A percentile compares a stretch with the other conserved stretches of the same genome.
These are phyloP conservation scores for Antheraea yamamai DNA, from an alignment of 2,888 invertebrate species.

Conservation along the genomic window DNA sequence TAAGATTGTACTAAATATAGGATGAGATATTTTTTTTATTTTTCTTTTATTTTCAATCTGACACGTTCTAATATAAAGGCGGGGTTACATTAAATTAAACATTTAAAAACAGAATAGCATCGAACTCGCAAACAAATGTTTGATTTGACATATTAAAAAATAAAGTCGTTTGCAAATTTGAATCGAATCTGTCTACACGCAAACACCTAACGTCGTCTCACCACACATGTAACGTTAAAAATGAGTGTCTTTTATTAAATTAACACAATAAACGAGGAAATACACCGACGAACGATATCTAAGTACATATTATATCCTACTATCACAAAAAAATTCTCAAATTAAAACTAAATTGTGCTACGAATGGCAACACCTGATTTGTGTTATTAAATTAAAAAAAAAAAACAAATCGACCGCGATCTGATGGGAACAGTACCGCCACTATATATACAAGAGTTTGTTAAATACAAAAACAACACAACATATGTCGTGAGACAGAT, in stretches of 20 bases:
- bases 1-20: constrained; percentile 41
- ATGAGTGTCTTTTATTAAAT: constrained; percentile 60
- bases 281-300: constrained; percentile 52
- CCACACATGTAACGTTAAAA: constrained; percentile 79
- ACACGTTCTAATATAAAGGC: constrained; percentile 41
- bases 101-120: constrained; percentile 59
- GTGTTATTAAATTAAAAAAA: constrained; percentile 49
- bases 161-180: constrained; percentile 45
- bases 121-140: constrained; percentile 48
- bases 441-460: constrained; percentile 58
- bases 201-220: constrained; percentile 78
- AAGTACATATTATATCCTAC: constrained; percentile 68
- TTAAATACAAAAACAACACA: constrained; percentile 60
- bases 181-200: constrained; percentile 56
- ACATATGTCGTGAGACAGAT: constrained; percentile 81
- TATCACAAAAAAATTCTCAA: constrained; percentile 73
- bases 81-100: constrained; percentile 47
- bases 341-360: constrained; percentile 75
- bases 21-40: constrained; percentile 25
- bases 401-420: constrained; percentile 57
- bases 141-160: constrained; percentile 23
- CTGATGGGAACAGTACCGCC: constrained; percentile 75
- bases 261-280: constrained; percentile 47
- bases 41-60: constrained; percentile 29
- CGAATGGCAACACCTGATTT: constrained; percentile 46